Conservation (phyloP, 1,140 invertebrate genomes). For the Nixonia krombeini region DNA sequence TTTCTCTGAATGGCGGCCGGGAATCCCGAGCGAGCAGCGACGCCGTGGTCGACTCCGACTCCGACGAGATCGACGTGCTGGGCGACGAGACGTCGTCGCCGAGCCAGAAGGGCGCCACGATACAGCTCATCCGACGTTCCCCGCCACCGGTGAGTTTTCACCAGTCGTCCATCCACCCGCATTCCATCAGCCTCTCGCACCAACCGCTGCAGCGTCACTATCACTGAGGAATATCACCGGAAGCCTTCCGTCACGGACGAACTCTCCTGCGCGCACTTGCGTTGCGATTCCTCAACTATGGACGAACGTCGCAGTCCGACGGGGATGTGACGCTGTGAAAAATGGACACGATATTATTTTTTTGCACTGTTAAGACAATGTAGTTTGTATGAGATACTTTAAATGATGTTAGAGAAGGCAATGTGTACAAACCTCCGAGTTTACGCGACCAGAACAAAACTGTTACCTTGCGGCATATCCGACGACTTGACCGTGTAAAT, state of each 20-base stretch:
- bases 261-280: no score
- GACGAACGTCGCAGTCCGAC: no score
- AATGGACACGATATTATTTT: conserved; percentile 7
- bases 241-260: no score
- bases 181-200: conserved; percentile 46
- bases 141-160: conserved; percentile 55
- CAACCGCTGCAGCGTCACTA: conserved; percentile 62
- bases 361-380: conserved; percentile 19
- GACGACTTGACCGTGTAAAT: no score
- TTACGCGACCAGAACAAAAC: no score
- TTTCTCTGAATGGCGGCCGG: conserved; percentile 60
- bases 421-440: no score
- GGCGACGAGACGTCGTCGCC: conserved; percentile 61
- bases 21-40: conserved; percentile 66
- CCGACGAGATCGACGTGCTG: conserved; percentile 67
- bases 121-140: conserved; percentile 49
- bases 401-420: conserved; percentile 11
- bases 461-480: no score
- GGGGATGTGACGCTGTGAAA: background rate
- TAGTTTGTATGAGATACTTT: conserved; percentile 22
- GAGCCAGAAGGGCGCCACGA: conserved; percentile 26
- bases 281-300: no score
- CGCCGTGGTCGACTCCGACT: conserved; percentile 61
- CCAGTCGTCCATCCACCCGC: conserved; percentile 24
- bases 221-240: conserved; percentile 57